Conservation (phyloP, 1,140 invertebrate species). For the fruit fly (Drosophila melanogaster) region DNA sequence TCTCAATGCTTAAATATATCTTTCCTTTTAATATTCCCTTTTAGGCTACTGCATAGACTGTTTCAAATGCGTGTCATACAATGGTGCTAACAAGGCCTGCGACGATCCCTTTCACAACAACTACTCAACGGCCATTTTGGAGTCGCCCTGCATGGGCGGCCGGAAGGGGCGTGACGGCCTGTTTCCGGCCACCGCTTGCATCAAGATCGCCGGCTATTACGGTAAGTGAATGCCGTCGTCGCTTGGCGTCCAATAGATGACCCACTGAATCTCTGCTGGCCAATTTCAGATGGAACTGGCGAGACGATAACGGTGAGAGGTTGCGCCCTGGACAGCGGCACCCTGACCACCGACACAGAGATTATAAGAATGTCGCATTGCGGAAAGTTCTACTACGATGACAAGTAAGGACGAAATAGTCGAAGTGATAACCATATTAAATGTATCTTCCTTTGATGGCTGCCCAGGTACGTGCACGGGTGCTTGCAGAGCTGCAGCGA, state of each 20-base stretch:
- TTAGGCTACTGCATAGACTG: slow-evolving; percentile 92
- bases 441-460: not conserved
- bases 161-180: slow-evolving; percentile 95
- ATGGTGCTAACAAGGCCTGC: slow-evolving; percentile 93
- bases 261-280: not conserved
- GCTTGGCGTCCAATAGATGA: slow-evolving; percentile 5
- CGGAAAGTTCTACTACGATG: slow-evolving; percentile 94
- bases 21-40: not conserved
- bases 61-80: slow-evolving; percentile 97
- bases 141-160: slow-evolving; percentile 96
- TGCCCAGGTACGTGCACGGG: slow-evolving; percentile 91
- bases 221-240: slow-evolving; percentile 86
- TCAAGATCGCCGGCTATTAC: slow-evolving; percentile 95
- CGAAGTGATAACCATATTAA: too few relatives aligned
- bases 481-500: slow-evolving; percentile 95
- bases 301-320: slow-evolving; percentile 92
- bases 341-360: slow-evolving; percentile 96
- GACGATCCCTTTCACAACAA: slow-evolving; percentile 99
- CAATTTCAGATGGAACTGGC: slow-evolving; percentile 88
- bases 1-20: not conserved
- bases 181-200: slow-evolving; percentile 98
- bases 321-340: slow-evolving; percentile 96
- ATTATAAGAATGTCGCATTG: slow-evolving; percentile 97
- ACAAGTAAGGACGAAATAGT: slow-evolving; percentile 87
- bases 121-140: slow-evolving; percentile 91